Base-by-base conservation (phyloP, 2,888 invertebrate genomes). In the Hyposoter dolosus region DNA sequence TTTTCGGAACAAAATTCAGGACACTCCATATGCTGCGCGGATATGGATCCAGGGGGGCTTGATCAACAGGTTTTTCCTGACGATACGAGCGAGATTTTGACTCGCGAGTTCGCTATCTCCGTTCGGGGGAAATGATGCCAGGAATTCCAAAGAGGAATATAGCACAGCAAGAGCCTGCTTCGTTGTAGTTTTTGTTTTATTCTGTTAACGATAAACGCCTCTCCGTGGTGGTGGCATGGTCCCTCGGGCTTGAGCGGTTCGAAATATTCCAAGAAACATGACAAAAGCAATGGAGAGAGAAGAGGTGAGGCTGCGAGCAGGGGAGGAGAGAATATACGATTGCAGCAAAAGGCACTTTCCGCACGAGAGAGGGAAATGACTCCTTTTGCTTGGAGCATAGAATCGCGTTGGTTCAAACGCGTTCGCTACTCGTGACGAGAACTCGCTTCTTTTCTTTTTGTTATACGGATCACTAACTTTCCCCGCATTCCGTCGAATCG, bases 401-500 rank as follows among this genome's bases (percentile, higher is more conserved):
- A 40, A 79, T 19, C 40, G 9, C 66, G 66, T 32, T 63, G 60
- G n/a, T n/a, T n/a, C n/a, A n/a, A 28, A 79, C 40, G 32, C 45
- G 60, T 60, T 69, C 69, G 56, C 43, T 56, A n/a, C 19, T 71
- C 23, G 47, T 19, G 71, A 10, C 47, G 60, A 45, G 69, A n/a
- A 17, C 47, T 47, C 35, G 43, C 32, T 50, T 60, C 72, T 69
- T 28, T 75, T 56, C 45, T 78, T 40, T 56, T 56, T 15, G 19
- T 82, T 68, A 43, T 72, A 75, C 68, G 83, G 82, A 88, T 85
- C 87, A 50, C 74, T 71, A 87, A 86, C 89, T 90, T 91, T 91
- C 90, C 85, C 88, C 60, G 88, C 88, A 86, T 85, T 86, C 87
- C 85, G 81, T 68, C 68, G 71, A 81, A 80, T 77, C 81, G 79